Evolutionary conservation across 2,888 invertebrate genomes (phyloP).

Genomic region (Catonia carolina): DNA sequence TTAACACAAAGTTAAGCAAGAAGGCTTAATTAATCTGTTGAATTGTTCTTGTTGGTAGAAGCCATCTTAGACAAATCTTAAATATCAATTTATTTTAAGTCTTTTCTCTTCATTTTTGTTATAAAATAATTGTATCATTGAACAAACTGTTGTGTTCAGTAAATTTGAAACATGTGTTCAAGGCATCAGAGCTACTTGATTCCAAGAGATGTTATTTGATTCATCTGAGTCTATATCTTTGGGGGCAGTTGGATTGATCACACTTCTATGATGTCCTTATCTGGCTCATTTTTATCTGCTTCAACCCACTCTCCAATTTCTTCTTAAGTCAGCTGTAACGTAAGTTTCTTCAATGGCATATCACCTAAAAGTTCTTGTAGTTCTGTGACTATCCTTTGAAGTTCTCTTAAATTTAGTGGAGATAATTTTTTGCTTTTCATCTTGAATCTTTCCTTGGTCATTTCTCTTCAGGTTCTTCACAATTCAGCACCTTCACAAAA

Average conservation of each 20-base stretch:
- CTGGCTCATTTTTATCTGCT: neutral
- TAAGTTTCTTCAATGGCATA: neutral
- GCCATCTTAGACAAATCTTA: neutral
- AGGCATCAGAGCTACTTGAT: neutral
- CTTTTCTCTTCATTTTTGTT: neutral
- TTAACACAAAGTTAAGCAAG: neutral
- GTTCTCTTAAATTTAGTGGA: too few species aligned
- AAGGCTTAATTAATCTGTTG: neutral
- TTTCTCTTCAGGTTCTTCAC: too few species aligned
- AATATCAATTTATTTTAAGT: neutral
- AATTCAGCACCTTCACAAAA: too few species aligned
- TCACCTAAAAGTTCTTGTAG: neutral
- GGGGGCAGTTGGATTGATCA: constrained; percentile 9
- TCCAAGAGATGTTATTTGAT: neutral
- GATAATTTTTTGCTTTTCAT: too few species aligned
- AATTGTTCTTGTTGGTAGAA: neutral
- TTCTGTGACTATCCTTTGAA: too few species aligned
- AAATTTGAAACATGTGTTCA: constrained; percentile 1
- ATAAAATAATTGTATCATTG: constrained; percentile 10
- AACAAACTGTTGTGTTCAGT: constrained; percentile 3
- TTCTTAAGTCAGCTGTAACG: neutral
- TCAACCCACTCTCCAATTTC: neutral
- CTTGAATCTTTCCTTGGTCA: too few species aligned
- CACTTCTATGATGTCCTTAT: neutral
- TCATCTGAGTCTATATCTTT: constrained; percentile 5